Evolutionary conservation across 2,888 invertebrate genomes (phyloP), one percentile per base, ranked within the genome.

Genomic region (Synergus umbraculus): DNA sequence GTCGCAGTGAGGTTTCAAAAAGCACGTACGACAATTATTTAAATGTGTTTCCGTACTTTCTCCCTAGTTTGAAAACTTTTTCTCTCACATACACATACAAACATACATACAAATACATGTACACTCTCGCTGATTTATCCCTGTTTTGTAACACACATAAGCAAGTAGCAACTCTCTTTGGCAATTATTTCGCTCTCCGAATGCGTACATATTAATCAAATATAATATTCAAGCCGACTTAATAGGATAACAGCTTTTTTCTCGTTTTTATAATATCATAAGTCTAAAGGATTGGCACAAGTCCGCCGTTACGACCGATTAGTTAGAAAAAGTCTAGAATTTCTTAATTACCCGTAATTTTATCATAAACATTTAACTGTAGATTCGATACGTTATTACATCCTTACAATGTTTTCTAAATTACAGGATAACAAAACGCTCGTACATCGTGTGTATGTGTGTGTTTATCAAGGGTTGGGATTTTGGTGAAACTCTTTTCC

Each of bases 291-390:
- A 90, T 90, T 89, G 88, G 89, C 88, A 87, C 88, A 86, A 90
- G 87, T 88, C 86, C 86, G 86, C 87, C 86, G 84, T 86, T 37
- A 88, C 87, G 86, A 88, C 89, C 89, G 88, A 86, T 91, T 89
- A 90, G 89, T 90, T 91, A 92, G 91, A 91, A 92, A 92, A 92
- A 91, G 89, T 91, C 90, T 91, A 91, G 87, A 91, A 90, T 90
- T 89, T 90, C 89, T 90, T 90, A 90, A 90, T 91, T 92, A 92
- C 91, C 92, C 92, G 91, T 92, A 91, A 90, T 92, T 91, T 91
- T 90, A 91, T 91, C 89, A 89, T 91, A 91, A 92, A 90, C 88
- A 91, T 91, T 89, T 88, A 90, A 89, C 88, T 90, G 87, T 89
- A 89, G 89, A 90, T 89, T 89, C 88, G 88, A 88, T 84, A 83